Conservation (phyloP, 2,888 invertebrate species). For the Drosophila sordidula region DNA sequence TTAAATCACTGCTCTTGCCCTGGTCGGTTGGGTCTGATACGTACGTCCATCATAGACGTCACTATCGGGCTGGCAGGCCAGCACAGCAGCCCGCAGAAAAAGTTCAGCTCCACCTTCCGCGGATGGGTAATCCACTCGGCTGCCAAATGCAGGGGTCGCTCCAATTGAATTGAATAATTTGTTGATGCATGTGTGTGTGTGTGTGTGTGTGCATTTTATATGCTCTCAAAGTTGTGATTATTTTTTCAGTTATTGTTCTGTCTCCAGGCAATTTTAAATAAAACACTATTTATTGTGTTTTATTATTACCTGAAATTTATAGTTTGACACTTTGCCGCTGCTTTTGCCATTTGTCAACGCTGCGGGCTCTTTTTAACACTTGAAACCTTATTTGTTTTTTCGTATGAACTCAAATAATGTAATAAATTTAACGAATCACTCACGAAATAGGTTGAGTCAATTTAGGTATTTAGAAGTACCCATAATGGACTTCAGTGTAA, state of each 20-base stretch:
- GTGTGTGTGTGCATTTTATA: constrained; percentile 64
- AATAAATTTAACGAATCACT: too few species aligned
- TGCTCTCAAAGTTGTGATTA: constrained; percentile 53
- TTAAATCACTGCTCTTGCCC: constrained; percentile 63
- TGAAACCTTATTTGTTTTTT: background rate
- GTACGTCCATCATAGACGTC: constrained; percentile 64
- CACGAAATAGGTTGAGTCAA: too few species aligned
- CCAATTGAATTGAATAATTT: constrained; percentile 75
- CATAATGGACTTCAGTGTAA: too few species aligned
- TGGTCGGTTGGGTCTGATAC: constrained; percentile 21
- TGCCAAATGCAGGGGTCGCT: constrained; percentile 69
- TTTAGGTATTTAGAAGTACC: too few species aligned
- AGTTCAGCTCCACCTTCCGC: constrained; percentile 27
- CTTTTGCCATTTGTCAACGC: constrained; percentile 22
- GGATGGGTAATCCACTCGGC: constrained; percentile 56
- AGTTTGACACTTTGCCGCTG: constrained; percentile 11
- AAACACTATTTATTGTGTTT: constrained; percentile 36
- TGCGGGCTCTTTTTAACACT: constrained; percentile 42
- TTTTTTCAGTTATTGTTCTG: constrained; percentile 28
- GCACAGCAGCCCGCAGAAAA: constrained; percentile 23
- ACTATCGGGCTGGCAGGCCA: constrained; percentile 39
- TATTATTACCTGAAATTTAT: constrained; percentile 32
- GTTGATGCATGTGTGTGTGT: constrained; percentile 44
- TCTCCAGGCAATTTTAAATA: constrained; percentile 30
- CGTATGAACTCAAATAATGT: background rate